Conservation (phyloP, 1,140 invertebrate genomes). For the Macrocentrus cingulum region DNA sequence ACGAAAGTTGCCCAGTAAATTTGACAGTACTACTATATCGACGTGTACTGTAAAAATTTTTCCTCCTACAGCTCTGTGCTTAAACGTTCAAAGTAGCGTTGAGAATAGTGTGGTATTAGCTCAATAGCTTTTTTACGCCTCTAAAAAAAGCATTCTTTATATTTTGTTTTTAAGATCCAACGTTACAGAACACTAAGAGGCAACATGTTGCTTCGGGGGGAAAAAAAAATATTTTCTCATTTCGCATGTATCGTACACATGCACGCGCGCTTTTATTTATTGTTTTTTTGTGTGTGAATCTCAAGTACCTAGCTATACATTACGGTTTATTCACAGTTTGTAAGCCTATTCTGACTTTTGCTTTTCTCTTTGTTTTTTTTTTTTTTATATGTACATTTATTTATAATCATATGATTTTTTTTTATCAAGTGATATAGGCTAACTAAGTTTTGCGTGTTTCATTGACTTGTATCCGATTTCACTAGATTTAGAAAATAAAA, state of each 20-base stretch:
- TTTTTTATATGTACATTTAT: constrained; percentile 25
- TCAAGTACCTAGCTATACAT: constrained; percentile 12
- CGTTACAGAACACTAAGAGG: too few species aligned
- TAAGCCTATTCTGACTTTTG: constrained; percentile 11
- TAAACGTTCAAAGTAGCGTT: too few species aligned
- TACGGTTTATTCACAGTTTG: constrained; percentile 14
- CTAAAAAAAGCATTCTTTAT: too few species aligned
- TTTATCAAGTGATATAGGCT: constrained; percentile 8
- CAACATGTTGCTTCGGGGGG: too few species aligned
- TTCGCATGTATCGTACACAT: constrained; percentile 23
- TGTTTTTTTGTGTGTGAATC: constrained; percentile 11
- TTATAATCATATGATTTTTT: constrained; percentile 5
- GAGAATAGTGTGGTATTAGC: too few species aligned
- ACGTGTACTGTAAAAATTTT: too few species aligned
- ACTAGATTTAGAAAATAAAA: constrained; percentile 16
- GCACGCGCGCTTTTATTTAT: constrained; percentile 1
- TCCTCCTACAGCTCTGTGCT: too few species aligned
- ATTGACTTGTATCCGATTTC: constrained; percentile 24
- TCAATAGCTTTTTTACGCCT: too few species aligned
- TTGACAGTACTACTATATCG: not conserved
- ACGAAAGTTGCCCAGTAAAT: constrained; percentile 31
- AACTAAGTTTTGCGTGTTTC: constrained; percentile 13
- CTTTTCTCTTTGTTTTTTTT: constrained; percentile 16
- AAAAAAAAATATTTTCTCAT: not conserved
- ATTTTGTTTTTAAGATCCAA: too few species aligned